Percentiles rank a stretch among this genome's conserved stretches.
These are phyloP conservation scores for Spea bombifrons DNA, from an alignment of 2,113 vertebrate species.

Conservation along the genomic window DNA sequence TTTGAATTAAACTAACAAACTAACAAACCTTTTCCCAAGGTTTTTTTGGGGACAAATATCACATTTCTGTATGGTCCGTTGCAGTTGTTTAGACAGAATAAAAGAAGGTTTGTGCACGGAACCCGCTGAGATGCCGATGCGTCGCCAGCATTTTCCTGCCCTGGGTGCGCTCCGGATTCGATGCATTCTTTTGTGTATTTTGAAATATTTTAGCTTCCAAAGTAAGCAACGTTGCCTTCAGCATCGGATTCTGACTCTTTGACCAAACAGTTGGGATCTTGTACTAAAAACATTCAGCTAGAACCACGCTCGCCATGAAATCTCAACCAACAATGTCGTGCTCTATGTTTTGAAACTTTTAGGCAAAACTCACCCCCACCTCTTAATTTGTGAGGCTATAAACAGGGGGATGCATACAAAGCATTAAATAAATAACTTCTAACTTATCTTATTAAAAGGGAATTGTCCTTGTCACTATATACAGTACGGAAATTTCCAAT, in stretches of 20 bases:
- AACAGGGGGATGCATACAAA: too few relatives aligned
- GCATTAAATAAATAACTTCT: too few relatives aligned
- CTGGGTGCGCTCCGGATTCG: conserved; percentile 31
- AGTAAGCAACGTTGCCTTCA: conserved; percentile 12
- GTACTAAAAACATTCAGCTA: conserved; percentile 17
- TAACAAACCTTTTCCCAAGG: neutral
- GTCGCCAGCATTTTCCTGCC: conserved; percentile 7
- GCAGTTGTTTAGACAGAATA: conserved; percentile 21
- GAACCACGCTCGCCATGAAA: neutral
- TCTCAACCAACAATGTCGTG: neutral
- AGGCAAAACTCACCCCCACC: too few relatives aligned
- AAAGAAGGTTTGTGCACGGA: conserved; percentile 9
- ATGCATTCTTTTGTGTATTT: conserved; percentile 28
- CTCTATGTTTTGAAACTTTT: neutral
- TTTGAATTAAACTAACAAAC: too few relatives aligned
- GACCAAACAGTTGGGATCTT: conserved; percentile 27
- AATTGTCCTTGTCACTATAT: too few relatives aligned
- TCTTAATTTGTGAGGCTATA: too few relatives aligned
- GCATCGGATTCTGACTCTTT: conserved; percentile 4
- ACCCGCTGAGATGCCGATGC: conserved; percentile 2
- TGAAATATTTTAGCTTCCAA: conserved; percentile 34
- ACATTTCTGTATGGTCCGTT: neutral
- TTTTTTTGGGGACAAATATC: neutral
- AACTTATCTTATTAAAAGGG: too few relatives aligned
- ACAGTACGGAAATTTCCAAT: too few relatives aligned